Conservation (phyloP, 2,888 invertebrate genomes). For the Norana najaformis region DNA sequence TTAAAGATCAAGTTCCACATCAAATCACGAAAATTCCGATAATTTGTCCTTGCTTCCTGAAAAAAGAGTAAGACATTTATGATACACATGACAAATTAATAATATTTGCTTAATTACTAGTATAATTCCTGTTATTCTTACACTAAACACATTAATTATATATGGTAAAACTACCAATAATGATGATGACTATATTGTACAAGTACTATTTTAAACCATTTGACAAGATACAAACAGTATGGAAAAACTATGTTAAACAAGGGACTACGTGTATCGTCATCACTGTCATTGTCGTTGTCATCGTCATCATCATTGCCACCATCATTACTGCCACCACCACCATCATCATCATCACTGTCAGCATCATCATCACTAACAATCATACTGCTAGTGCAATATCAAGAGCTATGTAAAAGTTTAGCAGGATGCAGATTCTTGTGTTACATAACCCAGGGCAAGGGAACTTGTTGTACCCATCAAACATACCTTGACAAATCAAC, state of each 20-base stretch:
- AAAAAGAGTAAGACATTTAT: not conserved
- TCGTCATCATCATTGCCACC: not conserved
- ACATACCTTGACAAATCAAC: not conserved
- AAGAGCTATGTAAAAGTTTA: too few species aligned
- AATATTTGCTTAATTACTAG: not conserved
- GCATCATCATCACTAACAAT: not conserved
- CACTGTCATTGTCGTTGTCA: not conserved
- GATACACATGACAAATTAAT: not conserved
- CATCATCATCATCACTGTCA: not conserved
- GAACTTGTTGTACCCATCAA: not conserved
- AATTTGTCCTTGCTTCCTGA: conserved; percentile 59
- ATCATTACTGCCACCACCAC: too few species aligned
- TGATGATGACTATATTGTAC: not conserved
- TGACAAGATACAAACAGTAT: not conserved
- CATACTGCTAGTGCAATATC: too few species aligned
- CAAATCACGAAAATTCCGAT: conserved; percentile 59
- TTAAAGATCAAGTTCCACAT: conserved; percentile 60
- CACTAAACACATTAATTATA: not conserved
- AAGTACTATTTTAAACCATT: not conserved
- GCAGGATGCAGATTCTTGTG: not conserved
- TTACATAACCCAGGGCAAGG: not conserved
- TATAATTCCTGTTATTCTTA: not conserved
- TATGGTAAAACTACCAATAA: not conserved
- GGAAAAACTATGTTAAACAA: not conserved
- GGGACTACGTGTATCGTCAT: not conserved